These are phyloP conservation scores for Sthenelais limicola DNA, from an alignment of 2,888 invertebrate genomes.

Conservation along the genomic window DNA sequence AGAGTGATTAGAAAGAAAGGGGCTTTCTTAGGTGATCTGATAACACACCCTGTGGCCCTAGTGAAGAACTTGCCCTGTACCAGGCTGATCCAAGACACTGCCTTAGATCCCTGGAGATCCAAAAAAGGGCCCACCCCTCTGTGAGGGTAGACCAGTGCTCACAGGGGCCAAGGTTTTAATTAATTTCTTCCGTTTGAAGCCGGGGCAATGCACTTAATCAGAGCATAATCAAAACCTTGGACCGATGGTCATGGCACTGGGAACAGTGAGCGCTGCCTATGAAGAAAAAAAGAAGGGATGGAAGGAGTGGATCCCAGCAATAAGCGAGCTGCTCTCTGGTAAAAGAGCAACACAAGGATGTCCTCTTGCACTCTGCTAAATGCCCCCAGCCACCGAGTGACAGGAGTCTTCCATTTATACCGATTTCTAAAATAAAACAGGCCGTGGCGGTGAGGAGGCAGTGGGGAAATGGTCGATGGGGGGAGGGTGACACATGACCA, in stretches of 20 bases:
- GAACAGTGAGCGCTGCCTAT: not conserved
- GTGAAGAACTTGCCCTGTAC: slow-evolving; percentile 8
- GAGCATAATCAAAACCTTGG: slow-evolving; percentile 38
- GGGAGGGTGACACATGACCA: no score
- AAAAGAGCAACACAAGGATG: no score
- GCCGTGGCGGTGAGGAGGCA: no score
- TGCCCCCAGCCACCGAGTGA: no score
- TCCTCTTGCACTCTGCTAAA: no score
- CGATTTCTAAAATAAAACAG: no score
- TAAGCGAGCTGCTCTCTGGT: not conserved
- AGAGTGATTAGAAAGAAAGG: slow-evolving; percentile 38
- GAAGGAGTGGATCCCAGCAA: not conserved
- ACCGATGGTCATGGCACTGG: slow-evolving; percentile 19
- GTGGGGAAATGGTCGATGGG: no score
- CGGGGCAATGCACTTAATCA: slow-evolving; percentile 37
- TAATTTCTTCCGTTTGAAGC: slow-evolving; percentile 37
- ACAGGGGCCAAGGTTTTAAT: slow-evolving; percentile 30
- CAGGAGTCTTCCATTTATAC: no score
- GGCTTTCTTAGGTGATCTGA: slow-evolving; percentile 35
- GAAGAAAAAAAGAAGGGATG: not conserved
- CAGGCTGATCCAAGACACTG: slow-evolving; percentile 1
- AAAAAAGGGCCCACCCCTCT: not conserved
- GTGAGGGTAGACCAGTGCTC: not conserved
- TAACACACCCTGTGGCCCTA: slow-evolving; percentile 18
- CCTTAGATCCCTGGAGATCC: slow-evolving; percentile 34